Evolutionary conservation across 2,797 vertebrate genomes (phyloP).

Genomic region (Intellagama lesueurii): DNA sequence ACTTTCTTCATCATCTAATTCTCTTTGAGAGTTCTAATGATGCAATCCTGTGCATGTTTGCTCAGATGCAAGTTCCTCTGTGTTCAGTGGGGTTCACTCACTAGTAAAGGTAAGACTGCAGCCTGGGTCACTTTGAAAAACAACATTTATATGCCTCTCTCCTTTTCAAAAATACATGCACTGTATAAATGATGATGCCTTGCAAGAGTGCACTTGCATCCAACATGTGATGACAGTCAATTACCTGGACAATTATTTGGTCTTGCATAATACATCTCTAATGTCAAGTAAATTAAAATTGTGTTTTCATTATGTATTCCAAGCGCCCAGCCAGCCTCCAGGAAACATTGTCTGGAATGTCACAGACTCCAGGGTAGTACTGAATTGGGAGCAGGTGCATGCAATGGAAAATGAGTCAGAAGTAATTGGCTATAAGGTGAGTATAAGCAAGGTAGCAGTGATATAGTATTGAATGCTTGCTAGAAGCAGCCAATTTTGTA

Average conservation of each 20-base stretch:
- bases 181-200: slow-evolving; percentile 14
- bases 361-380: slow-evolving; percentile 87
- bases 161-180: slow-evolving; percentile 42
- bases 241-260: slow-evolving; percentile 53
- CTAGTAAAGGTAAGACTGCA: not conserved
- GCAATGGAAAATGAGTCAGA: slow-evolving; percentile 92
- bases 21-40: slow-evolving; percentile 11
- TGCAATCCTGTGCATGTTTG: not conserved
- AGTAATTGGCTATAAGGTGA: slow-evolving; percentile 93
- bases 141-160: slow-evolving; percentile 21
- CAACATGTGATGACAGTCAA: not conserved
- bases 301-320: slow-evolving; percentile 63
- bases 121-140: slow-evolving; percentile 26
- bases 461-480: not conserved
- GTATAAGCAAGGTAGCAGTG: slow-evolving; percentile 51
- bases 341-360: slow-evolving; percentile 93
- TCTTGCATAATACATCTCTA: slow-evolving; percentile 44
- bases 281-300: slow-evolving; percentile 41
- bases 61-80: not conserved
- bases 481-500: not conserved
- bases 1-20: slow-evolving; percentile 7
- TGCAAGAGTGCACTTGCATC: slow-evolving; percentile 33
- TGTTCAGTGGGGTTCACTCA: not conserved
- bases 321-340: slow-evolving; percentile 92
- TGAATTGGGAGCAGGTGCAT: slow-evolving; percentile 93